phyloP scores from a whole-genome alignment of 1,140 invertebrate species.

The Cephus cinctus region DNA sequence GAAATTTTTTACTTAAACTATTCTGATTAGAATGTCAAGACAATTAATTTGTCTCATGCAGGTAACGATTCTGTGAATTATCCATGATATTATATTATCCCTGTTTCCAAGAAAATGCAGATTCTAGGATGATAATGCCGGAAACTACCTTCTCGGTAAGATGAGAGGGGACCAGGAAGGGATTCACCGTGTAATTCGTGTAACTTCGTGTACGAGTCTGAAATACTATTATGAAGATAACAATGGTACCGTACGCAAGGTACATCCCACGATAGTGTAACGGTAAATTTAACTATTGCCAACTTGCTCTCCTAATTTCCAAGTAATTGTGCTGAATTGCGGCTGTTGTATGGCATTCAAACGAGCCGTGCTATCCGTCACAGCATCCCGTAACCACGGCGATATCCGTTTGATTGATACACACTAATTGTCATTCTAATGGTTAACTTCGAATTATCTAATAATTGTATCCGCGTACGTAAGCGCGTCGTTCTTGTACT shows the following conservation, averaged over 20 bases:
- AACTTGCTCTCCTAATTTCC: constrained; percentile 12
- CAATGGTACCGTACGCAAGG: constrained; percentile 8
- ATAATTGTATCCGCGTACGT: too few relatives aligned
- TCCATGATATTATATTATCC: too few relatives aligned
- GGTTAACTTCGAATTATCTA: too few relatives aligned
- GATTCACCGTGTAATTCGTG: constrained; percentile 7
- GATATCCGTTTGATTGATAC: not conserved
- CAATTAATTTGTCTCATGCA: too few relatives aligned
- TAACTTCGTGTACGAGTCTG: constrained; percentile 5
- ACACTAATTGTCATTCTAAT: not conserved
- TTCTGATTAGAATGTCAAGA: too few relatives aligned
- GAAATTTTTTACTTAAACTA: too few relatives aligned
- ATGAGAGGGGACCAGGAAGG: too few relatives aligned
- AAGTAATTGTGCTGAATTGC: constrained; percentile 11
- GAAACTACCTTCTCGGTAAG: too few relatives aligned
- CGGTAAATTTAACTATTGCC: constrained; percentile 12
- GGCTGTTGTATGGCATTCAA: constrained; percentile 2
- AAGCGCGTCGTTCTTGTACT: too few relatives aligned
- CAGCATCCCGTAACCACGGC: not conserved
- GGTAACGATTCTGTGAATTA: too few relatives aligned
- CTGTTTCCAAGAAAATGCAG: too few relatives aligned
- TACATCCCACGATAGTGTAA: not conserved
- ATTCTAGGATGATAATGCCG: too few relatives aligned
- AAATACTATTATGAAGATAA: constrained; percentile 15
- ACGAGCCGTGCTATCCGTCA: not conserved